Base-by-base conservation (phyloP, 2,888 invertebrate species). In the Apamea anceps region DNA sequence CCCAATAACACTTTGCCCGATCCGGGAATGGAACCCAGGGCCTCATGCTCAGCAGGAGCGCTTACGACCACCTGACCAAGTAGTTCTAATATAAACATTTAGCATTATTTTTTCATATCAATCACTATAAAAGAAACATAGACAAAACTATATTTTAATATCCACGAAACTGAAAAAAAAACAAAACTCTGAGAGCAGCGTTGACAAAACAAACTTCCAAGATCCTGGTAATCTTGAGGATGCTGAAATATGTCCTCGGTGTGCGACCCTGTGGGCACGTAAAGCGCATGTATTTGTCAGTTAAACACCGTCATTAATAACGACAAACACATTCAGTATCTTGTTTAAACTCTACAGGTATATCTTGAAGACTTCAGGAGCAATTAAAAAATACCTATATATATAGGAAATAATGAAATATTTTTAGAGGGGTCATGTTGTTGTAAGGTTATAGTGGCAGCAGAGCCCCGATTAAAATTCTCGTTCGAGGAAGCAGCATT, bases 261-360 rank as follows among this genome's bases (percentile, higher is more conserved):
- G 25, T 57, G 67, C n/a, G 48, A 70, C 72, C 72, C 60, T 63
- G 88, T 13, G 77, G 75, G 67, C 48, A 63, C n/a, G 81, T 75
- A 71, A 70, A 78, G 75, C 76, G 28, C 80, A 62, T 74, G 75
- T 79, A 87, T 87, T 87, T 84, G 48, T 84, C 79, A 70, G 72
- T 42, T 67, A 70, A 78, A 63, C 81, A 71, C 72, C 79, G 79
- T 70, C 72, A 79, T 87, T 85, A 68, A 80, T 85, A 48, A 85
- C 75, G 25, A 76, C 18, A 7, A 71, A 76, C 48, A 67, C 67
- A 51, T 66, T 45, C 25, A 60, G 45, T 21, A 54, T 67, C 72
- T 37, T 21, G 62, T n/a, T 62, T 63, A 45, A 73, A 70, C 37
- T 70, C 37, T 72, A 71, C 87, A 82, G 84, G 70, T 86, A 63